Percentiles rank a stretch among this genome's conserved stretches.
Evolutionary conservation across 2,797 vertebrate genomes (phyloP).

Genomic region (Sylvilagus floridanus): DNA sequence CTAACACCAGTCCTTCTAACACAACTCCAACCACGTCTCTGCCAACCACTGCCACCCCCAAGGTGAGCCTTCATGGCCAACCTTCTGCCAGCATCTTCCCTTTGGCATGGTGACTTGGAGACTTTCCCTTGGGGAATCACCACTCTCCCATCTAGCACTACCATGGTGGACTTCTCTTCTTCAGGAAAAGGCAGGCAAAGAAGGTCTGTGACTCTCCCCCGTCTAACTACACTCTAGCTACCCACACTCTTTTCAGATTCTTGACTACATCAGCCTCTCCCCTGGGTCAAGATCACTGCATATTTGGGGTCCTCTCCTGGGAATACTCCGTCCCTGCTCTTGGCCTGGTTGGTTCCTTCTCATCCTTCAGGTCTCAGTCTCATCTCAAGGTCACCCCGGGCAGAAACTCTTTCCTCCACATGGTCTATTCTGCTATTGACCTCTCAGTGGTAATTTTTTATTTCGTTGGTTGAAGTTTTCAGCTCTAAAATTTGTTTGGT

Average conservation of each 20-base stretch:
- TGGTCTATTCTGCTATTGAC: too few relatives aligned
- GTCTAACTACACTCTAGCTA: fast-evolving
- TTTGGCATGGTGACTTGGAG: neutral
- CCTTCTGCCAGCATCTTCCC: neutral
- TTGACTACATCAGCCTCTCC: too few relatives aligned
- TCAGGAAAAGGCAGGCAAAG: neutral
- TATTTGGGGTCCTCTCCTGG: neutral
- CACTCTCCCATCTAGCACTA: fast-evolving
- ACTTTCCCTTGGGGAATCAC: neutral
- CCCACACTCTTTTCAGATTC: neutral
- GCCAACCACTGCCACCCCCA: neutral
- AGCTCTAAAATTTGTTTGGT: too few relatives aligned
- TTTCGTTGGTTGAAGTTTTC: too few relatives aligned
- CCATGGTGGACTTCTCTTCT: neutral
- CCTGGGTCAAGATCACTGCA: neutral
- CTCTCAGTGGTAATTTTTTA: too few relatives aligned
- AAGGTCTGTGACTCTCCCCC: neutral
- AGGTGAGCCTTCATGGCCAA: neutral
- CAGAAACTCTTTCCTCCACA: too few relatives aligned
- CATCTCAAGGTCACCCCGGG: neutral
- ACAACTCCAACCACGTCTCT: neutral
- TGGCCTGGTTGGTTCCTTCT: neutral
- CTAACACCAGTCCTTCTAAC: neutral
- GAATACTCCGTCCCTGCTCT: neutral
- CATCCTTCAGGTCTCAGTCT: neutral